Evolutionary conservation across 2,797 vertebrate species (phyloP).

Genomic region (Neostethus bicornis): DNA sequence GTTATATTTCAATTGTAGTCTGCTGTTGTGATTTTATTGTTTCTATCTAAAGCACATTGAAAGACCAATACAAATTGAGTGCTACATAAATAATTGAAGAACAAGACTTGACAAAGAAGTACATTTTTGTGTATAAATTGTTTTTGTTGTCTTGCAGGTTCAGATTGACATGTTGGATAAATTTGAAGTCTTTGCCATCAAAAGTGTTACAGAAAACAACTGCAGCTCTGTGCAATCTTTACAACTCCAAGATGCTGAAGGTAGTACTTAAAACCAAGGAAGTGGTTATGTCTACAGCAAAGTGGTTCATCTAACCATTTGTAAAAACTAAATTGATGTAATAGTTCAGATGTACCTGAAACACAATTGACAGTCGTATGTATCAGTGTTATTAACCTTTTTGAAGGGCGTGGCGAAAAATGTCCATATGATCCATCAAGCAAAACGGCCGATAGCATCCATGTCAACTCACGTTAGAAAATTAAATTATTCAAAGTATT

Average conservation of each 20-base stretch:
- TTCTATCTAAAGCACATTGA: no score
- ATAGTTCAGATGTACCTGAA: no score
- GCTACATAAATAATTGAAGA: background rate
- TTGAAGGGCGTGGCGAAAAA: no score
- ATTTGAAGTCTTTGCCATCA: slow-evolving; percentile 79
- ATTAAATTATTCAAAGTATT: no score
- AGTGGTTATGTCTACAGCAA: background rate
- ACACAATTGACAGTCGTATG: no score
- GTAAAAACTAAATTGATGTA: no score
- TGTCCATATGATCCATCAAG: no score
- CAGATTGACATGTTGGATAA: slow-evolving; percentile 82
- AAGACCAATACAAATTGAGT: background rate
- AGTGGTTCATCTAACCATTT: background rate
- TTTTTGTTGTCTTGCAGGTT: slow-evolving; percentile 72
- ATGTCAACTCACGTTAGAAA: no score
- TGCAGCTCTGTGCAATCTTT: slow-evolving; percentile 62
- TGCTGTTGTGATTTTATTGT: no score
- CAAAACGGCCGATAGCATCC: no score
- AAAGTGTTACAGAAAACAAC: slow-evolving; percentile 63
- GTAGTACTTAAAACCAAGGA: slow-evolving; percentile 48
- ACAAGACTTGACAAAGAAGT: background rate
- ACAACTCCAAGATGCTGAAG: slow-evolving; percentile 49
- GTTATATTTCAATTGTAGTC: no score
- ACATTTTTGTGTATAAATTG: background rate
- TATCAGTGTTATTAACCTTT: no score